Evolutionary conservation across 2,113 vertebrate genomes (phyloP).

Genomic region (Ibidorhyncha struthersii): DNA sequence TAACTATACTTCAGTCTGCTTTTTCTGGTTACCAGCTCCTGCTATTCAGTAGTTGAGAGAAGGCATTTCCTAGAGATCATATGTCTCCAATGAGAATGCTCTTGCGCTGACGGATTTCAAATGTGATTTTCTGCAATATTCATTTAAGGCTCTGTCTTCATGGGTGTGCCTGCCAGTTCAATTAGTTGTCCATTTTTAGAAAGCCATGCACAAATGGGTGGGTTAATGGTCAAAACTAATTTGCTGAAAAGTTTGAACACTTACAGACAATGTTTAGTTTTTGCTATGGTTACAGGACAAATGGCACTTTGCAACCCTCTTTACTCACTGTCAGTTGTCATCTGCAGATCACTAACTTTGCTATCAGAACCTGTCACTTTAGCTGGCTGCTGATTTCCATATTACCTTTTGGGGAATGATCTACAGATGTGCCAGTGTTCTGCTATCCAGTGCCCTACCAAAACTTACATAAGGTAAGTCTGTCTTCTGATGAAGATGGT

Average conservation of each 20-base stretch:
- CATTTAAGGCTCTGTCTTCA: neutral
- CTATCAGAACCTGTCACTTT: neutral
- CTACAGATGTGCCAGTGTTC: neutral
- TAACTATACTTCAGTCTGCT: neutral
- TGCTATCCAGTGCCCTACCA: rapidly evolving
- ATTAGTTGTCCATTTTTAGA: neutral
- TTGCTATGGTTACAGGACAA: neutral
- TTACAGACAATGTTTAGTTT: neutral
- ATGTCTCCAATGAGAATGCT: neutral
- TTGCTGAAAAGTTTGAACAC: neutral
- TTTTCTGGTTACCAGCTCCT: neutral
- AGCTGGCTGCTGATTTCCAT: neutral
- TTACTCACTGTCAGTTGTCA: neutral
- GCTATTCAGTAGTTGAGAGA: neutral
- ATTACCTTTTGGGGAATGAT: neutral
- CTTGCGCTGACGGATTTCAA: neutral
- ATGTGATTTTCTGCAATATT: constrained; percentile 6
- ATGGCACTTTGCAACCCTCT: neutral
- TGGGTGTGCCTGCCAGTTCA: neutral
- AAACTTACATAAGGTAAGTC: neutral
- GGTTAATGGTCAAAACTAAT: neutral
- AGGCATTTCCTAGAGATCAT: neutral
- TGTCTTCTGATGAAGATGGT: neutral
- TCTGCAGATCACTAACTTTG: neutral
- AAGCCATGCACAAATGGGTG: neutral